Evolutionary conservation across 64 coral and sea anemone species (phyloP).

Genomic region (Orbicella faveolata): DNA sequence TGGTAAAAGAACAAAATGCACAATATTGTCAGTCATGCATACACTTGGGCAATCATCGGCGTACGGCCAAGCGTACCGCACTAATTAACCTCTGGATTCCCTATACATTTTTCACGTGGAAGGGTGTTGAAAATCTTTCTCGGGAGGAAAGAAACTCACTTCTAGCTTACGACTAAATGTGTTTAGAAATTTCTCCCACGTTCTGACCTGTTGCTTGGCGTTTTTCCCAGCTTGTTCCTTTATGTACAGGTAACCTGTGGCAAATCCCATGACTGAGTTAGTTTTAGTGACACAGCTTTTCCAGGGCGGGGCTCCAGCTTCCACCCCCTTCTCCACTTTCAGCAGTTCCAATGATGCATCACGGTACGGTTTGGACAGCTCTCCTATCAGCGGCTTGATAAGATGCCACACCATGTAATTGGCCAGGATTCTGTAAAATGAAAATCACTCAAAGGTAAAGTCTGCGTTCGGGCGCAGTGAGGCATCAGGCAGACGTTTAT

Average conservation of each 20-base stretch:
- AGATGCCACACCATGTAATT: slow-evolving; percentile 99
- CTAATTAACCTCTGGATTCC: too few relatives aligned
- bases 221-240: slow-evolving; percentile 80
- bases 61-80: too few relatives aligned
- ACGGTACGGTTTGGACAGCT: slow-evolving; percentile 87
- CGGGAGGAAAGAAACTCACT: neutral
- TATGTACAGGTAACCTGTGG: slow-evolving; percentile 80
- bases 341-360: slow-evolving; percentile 74
- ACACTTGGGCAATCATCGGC: too few relatives aligned
- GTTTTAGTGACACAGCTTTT: slow-evolving; percentile 88
- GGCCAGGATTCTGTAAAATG: slow-evolving; percentile 67
- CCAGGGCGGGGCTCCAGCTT: slow-evolving; percentile 65
- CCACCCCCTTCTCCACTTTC: slow-evolving; percentile 74
- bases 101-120: too few relatives aligned
- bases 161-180: neutral
- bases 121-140: neutral
- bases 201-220: slow-evolving; percentile 74
- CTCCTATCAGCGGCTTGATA: slow-evolving; percentile 83
- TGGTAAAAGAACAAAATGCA: neutral
- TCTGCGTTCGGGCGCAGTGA: too few relatives aligned
- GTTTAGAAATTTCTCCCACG: neutral
- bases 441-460: neutral
- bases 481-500: too few relatives aligned
- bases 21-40: neutral
- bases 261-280: slow-evolving; percentile 89